These are phyloP conservation scores for Chelonia mydas DNA, from an alignment of 2,797 vertebrate genomes.

Conservation along the genomic window DNA sequence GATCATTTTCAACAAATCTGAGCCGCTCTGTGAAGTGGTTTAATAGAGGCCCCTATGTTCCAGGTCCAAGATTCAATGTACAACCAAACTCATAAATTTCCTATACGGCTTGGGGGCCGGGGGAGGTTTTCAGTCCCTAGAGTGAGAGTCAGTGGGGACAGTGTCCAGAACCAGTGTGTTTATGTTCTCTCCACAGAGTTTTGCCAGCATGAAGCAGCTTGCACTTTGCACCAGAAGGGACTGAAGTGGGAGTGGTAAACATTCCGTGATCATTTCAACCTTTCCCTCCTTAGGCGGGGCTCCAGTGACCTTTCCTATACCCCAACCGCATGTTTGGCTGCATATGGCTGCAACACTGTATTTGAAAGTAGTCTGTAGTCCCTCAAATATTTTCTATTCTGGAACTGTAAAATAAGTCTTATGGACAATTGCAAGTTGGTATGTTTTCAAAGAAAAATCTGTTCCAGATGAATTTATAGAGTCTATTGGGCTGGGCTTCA, in stretches of 20 bases:
- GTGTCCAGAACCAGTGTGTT: not conserved
- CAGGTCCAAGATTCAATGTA: not conserved
- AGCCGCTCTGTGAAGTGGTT: not conserved
- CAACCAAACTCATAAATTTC: not conserved
- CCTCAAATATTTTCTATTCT: constrained; percentile 20
- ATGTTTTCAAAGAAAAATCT: constrained; percentile 38
- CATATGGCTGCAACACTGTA: not conserved
- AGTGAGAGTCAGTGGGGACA: not conserved
- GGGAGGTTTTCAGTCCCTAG: not conserved
- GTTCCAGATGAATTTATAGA: constrained; percentile 30
- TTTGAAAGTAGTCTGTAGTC: not conserved
- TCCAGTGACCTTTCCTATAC: not conserved
- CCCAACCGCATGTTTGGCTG: not conserved
- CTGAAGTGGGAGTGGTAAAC: not conserved
- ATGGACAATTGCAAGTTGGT: constrained; percentile 24
- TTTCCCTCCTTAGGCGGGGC: not conserved
- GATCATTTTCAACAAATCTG: not conserved
- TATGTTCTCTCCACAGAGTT: not conserved
- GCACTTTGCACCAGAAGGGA: not conserved
- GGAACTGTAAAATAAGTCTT: constrained; percentile 30
- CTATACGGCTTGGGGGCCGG: not conserved
- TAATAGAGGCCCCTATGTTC: fast-evolving
- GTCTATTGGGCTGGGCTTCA: constrained; percentile 21
- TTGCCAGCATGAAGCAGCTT: not conserved
- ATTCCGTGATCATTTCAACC: not conserved